Evolutionary conservation across 2,113 vertebrate species (phyloP).

Genomic region (Ceyx cyanopectus): DNA sequence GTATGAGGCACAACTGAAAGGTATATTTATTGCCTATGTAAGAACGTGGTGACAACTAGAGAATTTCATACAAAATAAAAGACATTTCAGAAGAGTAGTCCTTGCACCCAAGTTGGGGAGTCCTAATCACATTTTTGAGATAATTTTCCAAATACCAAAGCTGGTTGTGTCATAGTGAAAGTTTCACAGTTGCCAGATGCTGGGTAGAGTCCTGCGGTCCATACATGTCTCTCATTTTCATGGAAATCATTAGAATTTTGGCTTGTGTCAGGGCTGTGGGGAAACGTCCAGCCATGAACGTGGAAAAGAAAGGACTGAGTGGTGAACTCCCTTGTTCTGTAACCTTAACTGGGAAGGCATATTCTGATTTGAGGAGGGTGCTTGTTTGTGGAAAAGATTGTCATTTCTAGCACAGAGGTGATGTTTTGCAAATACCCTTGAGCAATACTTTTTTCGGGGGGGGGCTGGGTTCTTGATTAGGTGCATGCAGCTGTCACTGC

Average conservation of each 20-base stretch:
- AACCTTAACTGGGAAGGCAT: not conserved
- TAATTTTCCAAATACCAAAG: not conserved
- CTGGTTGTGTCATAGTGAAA: not conserved
- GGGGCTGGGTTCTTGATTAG: not conserved
- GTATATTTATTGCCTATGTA: not conserved
- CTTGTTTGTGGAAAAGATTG: not conserved
- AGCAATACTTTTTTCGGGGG: not conserved
- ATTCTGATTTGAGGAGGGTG: conserved; percentile 10
- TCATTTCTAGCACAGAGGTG: not conserved
- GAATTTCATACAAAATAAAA: not conserved
- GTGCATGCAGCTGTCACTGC: not conserved
- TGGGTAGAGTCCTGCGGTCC: not conserved
- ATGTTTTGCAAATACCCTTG: not conserved
- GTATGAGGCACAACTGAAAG: not conserved
- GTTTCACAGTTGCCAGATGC: not conserved
- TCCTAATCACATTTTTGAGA: not conserved
- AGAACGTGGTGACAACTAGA: not conserved
- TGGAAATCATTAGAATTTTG: conserved; percentile 3
- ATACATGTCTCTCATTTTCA: not conserved
- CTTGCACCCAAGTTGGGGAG: not conserved
- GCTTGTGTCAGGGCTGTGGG: rapidly evolving
- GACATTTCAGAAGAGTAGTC: not conserved
- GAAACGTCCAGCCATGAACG: rapidly evolving
- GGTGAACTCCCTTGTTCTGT: conserved; percentile 13
- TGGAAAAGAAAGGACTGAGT: not conserved